Conservation (phyloP, 2,797 vertebrate species). For the Diplodus puntazzo region DNA sequence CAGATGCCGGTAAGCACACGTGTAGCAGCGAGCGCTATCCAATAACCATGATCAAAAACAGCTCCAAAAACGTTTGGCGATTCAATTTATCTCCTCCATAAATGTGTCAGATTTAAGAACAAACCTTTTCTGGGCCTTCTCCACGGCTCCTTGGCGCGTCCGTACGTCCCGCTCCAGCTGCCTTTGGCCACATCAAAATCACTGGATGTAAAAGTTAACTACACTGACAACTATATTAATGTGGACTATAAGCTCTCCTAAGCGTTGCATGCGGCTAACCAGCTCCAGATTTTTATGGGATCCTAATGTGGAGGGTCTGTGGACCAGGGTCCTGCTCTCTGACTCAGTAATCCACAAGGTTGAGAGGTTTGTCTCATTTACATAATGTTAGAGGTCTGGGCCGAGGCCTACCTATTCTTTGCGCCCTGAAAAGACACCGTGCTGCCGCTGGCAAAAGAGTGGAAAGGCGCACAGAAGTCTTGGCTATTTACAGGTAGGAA, state of each 20-base stretch:
- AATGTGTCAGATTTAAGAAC: conserved; percentile 48
- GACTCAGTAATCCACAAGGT: conserved; percentile 89
- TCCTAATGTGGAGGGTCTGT: conserved; percentile 83
- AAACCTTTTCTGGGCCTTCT: conserved; percentile 71
- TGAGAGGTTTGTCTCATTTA: conserved; percentile 90
- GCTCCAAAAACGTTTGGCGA: not conserved
- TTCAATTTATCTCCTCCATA: not conserved
- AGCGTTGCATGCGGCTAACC: conserved; percentile 65
- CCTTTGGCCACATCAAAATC: conserved; percentile 25
- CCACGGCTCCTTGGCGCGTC: conserved; percentile 38
- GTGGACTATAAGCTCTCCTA: conserved; percentile 56
- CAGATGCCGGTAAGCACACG: not conserved
- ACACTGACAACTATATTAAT: conserved; percentile 32
- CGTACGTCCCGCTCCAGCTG: conserved; percentile 20
- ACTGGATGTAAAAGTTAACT: conserved; percentile 55
- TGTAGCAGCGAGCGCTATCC: not conserved
- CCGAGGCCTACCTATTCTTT: conserved; percentile 81
- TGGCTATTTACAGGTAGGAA: conserved; percentile 38
- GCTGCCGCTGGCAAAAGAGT: conserved; percentile 44
- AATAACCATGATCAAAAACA: not conserved
- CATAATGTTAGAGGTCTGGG: conserved; percentile 86
- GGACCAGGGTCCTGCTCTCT: conserved; percentile 89
- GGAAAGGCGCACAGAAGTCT: conserved; percentile 47
- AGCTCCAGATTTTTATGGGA: conserved; percentile 79
- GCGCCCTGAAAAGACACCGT: conserved; percentile 65